Percentiles rank a stretch among this genome's conserved stretches.
Evolutionary conservation across 2,113 vertebrate species (phyloP).

Genomic region (Platanista minor): DNA sequence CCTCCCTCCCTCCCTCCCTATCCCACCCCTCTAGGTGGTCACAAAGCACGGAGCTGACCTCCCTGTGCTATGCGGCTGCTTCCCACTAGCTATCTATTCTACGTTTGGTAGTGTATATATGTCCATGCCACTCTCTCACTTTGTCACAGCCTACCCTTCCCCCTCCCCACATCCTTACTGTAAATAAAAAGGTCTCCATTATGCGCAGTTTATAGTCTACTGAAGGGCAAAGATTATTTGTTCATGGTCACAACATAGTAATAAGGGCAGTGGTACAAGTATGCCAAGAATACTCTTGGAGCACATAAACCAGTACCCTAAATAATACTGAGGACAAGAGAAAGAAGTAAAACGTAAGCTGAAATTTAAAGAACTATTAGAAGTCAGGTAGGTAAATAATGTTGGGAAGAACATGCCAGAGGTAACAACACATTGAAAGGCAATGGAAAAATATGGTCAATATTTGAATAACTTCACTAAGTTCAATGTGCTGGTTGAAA

Average conservation of each 20-base stretch:
- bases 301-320: not conserved
- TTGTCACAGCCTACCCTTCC: too few species aligned
- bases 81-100: too few species aligned
- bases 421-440: not conserved
- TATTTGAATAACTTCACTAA: not conserved
- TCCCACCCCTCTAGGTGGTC: too few species aligned
- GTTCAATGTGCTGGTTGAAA: not conserved
- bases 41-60: too few species aligned
- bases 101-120: too few species aligned
- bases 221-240: constrained; percentile 12
- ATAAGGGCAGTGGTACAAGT: not conserved
- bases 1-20: too few species aligned
- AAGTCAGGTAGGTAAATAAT: not conserved
- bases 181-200: not conserved
- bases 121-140: too few species aligned
- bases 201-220: not conserved
- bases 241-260: not conserved
- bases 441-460: not conserved
- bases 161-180: not conserved
- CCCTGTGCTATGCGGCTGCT: too few species aligned
- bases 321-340: not conserved
- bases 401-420: not conserved
- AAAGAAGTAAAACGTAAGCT: not conserved
- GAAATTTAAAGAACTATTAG: not conserved
- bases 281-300: not conserved